Percentiles rank a stretch among this genome's conserved stretches.
These are phyloP conservation scores for Silvanus unidentatus DNA, from an alignment of 2,888 invertebrate genomes.

Conservation along the genomic window DNA sequence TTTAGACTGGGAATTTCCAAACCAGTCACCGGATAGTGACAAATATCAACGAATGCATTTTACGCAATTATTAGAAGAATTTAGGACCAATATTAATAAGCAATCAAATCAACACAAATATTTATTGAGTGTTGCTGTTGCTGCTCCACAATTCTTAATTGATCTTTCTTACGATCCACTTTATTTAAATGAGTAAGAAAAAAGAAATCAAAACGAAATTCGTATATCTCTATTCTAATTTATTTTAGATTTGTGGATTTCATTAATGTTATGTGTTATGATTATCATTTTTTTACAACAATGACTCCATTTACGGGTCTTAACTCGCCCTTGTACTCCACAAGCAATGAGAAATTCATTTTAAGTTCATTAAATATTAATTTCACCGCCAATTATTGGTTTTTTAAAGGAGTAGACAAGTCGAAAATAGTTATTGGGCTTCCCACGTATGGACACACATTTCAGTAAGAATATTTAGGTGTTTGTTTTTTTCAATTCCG, in stretches of 20 bases:
- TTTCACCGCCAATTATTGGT: slow-evolving; percentile 74
- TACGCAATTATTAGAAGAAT: slow-evolving; percentile 66
- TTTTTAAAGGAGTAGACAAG: slow-evolving; percentile 65
- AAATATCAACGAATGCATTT: slow-evolving; percentile 65
- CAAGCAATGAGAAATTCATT: slow-evolving; percentile 56
- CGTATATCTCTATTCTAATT: no score
- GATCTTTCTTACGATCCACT: slow-evolving; percentile 72
- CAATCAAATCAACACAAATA: slow-evolving; percentile 47
- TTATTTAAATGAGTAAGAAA: slow-evolving; percentile 68
- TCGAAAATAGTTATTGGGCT: slow-evolving; percentile 78
- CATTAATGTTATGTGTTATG: slow-evolving; percentile 88
- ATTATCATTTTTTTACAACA: slow-evolving; percentile 74
- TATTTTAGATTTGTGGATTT: slow-evolving; percentile 64
- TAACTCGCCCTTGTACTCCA: slow-evolving; percentile 72
- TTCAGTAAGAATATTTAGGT: slow-evolving; percentile 49
- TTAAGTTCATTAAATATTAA: slow-evolving; percentile 67
- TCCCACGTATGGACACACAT: slow-evolving; percentile 83
- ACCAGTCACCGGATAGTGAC: slow-evolving; percentile 37
- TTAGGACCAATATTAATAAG: slow-evolving; percentile 60
- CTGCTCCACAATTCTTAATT: slow-evolving; percentile 70
- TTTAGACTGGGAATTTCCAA: slow-evolving; percentile 86
- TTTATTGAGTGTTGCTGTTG: slow-evolving; percentile 71
- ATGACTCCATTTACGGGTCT: slow-evolving; percentile 76
- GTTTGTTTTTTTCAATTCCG: no score
- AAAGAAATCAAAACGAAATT: neutral